Conservation (phyloP, 1,140 invertebrate species). For the Drosophila biarmipes region DNA sequence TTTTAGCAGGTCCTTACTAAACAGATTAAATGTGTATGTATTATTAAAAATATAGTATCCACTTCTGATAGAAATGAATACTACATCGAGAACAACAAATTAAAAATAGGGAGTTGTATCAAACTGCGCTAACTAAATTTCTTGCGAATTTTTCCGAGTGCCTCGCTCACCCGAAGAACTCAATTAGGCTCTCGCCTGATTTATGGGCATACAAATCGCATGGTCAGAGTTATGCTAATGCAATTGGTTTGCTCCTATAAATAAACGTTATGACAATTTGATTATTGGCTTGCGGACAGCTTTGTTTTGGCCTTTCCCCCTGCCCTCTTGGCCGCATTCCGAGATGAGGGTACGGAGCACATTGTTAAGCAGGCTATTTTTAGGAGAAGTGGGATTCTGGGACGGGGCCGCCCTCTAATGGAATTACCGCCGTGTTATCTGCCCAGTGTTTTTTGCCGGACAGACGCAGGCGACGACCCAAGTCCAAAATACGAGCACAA, state of each 20-base stretch:
- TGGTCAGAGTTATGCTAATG: slow-evolving; percentile 73
- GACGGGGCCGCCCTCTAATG: slow-evolving; percentile 55
- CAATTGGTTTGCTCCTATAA: slow-evolving; percentile 66
- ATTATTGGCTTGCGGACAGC: slow-evolving; percentile 67
- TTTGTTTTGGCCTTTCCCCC: slow-evolving; percentile 7
- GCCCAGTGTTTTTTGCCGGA: slow-evolving; percentile 56
- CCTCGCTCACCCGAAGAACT: slow-evolving; percentile 46
- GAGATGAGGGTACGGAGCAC: slow-evolving; percentile 10
- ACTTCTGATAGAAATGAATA: no score
- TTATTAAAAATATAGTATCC: no score
- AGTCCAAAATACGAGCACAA: slow-evolving; percentile 47
- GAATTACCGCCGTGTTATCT: slow-evolving; percentile 70
- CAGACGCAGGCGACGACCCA: slow-evolving; percentile 55
- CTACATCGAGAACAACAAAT: no score
- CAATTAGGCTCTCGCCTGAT: slow-evolving; percentile 59
- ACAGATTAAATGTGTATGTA: no score
- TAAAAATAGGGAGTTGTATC: background rate
- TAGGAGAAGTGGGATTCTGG: slow-evolving; percentile 25
- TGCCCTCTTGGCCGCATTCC: background rate
- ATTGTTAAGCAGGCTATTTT: slow-evolving; percentile 46
- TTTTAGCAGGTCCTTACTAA: no score
- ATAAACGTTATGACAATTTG: slow-evolving; percentile 79
- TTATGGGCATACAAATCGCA: slow-evolving; percentile 46
- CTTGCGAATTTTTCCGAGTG: slow-evolving; percentile 8
- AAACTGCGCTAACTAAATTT: background rate